These are phyloP conservation scores for Numenius phaeopus DNA, from an alignment of 2,797 vertebrate species.

Conservation along the genomic window DNA sequence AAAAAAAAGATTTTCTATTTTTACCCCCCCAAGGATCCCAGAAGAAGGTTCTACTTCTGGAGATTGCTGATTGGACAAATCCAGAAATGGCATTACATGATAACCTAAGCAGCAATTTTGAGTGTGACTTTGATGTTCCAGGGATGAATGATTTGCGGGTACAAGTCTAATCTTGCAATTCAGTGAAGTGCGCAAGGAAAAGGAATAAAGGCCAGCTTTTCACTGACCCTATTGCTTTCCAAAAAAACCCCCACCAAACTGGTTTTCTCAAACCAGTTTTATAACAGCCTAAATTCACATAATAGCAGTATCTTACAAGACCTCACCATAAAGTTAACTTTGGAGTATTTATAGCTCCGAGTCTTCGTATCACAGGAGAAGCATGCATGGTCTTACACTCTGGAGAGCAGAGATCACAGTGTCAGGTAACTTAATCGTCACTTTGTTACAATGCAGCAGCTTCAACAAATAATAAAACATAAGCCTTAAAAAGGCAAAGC, in stretches of 20 bases:
- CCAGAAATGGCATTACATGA: neutral
- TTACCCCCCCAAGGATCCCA: neutral
- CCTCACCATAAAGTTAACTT: neutral
- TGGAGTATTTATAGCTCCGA: conserved; percentile 3
- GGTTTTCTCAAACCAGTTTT: neutral
- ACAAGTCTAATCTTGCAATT: neutral
- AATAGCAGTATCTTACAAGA: neutral
- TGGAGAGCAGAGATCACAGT: neutral
- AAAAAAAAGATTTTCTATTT: neutral
- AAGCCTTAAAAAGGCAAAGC: neutral
- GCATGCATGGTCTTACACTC: neutral
- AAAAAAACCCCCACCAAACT: neutral
- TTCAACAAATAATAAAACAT: neutral
- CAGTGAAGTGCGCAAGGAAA: neutral
- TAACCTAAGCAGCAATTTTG: neutral
- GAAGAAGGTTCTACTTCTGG: neutral
- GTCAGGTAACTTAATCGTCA: neutral
- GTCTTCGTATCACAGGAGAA: conserved; percentile 25
- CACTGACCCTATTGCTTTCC: neutral
- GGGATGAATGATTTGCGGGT: neutral
- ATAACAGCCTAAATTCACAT: neutral
- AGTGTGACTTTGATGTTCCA: neutral
- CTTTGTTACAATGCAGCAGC: neutral
- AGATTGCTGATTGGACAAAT: neutral
- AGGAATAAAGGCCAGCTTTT: neutral